A percentile compares a stretch with the other conserved stretches of the same genome.
phyloP scores from a whole-genome alignment of 2,797 vertebrate genomes.

The Aldrovandia affinis region DNA sequence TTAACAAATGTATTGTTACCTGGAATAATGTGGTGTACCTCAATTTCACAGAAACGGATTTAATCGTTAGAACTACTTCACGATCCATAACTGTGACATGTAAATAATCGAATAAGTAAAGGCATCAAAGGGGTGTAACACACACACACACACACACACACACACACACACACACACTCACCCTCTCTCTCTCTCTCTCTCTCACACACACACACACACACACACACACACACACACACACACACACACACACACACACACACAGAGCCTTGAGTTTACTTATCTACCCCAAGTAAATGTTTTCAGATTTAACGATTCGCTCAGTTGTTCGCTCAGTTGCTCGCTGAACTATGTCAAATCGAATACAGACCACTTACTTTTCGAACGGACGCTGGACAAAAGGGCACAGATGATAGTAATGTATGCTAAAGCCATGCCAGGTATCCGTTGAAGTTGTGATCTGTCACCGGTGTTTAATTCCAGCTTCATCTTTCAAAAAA shows the following conservation, averaged over 20 bases:
- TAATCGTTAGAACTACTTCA: neutral
- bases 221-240: too few relatives aligned
- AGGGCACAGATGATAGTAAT: constrained; percentile 4
- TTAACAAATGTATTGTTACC: neutral
- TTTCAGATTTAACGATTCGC: neutral
- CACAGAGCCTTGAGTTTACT: neutral
- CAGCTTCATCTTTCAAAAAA: neutral
- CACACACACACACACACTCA: too few relatives aligned
- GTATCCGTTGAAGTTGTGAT: neutral
- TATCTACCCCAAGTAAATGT: neutral
- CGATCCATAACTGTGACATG: neutral
- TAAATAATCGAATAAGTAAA: neutral
- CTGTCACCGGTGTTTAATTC: neutral
- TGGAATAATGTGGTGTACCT: neutral
- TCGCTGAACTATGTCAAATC: neutral
- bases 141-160: too few relatives aligned
- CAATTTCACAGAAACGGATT: neutral
- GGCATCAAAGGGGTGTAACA: neutral
- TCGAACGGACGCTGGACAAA: neutral
- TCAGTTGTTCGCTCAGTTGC: neutral
- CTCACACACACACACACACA: too few relatives aligned
- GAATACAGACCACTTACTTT: constrained; percentile 19
- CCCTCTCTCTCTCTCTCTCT: too few relatives aligned
- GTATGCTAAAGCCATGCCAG: neutral
- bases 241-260: neutral